phyloP scores from a whole-genome alignment of 2,797 vertebrate genomes.

The Pyrrhura leucotis region DNA sequence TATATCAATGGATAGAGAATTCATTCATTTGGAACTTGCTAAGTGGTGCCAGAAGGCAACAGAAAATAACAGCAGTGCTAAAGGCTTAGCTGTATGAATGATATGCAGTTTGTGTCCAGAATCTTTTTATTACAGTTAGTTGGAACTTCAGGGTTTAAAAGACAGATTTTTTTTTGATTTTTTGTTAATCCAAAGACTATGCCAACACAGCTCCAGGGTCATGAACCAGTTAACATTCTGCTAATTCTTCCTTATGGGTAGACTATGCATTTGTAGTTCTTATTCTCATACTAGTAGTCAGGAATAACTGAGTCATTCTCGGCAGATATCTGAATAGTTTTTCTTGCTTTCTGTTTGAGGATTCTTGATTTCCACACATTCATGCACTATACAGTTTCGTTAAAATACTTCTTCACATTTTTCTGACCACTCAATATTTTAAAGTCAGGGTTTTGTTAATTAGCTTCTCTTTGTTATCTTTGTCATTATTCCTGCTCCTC shows the following conservation, averaged over 20 bases:
- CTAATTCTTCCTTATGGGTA: neutral
- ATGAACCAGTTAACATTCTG: neutral
- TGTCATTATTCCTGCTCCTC: neutral
- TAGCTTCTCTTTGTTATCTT: neutral
- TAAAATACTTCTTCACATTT: neutral
- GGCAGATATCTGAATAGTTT: neutral
- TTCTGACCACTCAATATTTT: neutral
- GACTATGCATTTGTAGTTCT: neutral
- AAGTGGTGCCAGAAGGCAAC: conserved; percentile 35
- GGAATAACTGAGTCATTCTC: neutral
- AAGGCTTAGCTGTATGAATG: neutral
- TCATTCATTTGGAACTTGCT: conserved; percentile 32
- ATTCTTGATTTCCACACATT: neutral
- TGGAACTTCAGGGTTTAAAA: neutral
- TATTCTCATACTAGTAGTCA: neutral
- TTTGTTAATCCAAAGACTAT: neutral
- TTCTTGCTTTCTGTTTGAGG: neutral
- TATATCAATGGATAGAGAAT: conserved; percentile 47
- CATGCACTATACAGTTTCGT: neutral
- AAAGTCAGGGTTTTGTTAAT: neutral
- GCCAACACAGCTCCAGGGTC: neutral
- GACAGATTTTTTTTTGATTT: neutral
- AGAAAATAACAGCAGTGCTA: conserved; percentile 24
- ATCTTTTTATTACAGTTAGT: neutral
- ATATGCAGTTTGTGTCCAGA: neutral